phyloP scores from a whole-genome alignment of 2,113 vertebrate species.

The Ahaetulla prasina region DNA sequence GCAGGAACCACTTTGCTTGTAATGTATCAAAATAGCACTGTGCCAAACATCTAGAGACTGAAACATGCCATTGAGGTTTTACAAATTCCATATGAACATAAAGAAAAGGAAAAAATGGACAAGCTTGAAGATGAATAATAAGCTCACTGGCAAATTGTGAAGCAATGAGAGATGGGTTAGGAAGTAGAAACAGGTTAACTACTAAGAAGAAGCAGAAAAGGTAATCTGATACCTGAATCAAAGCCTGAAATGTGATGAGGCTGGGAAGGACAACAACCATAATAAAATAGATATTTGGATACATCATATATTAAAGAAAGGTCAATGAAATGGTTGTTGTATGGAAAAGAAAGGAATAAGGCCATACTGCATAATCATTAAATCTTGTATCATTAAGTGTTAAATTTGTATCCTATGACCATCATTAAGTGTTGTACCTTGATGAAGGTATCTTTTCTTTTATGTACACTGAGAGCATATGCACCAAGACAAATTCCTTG shows the following conservation, averaged over 20 bases:
- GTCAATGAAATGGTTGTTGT: neutral
- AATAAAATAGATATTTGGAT: neutral
- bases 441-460: no score
- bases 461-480: no score
- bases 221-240: neutral
- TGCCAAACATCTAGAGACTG: neutral
- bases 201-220: neutral
- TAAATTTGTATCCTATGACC: no score
- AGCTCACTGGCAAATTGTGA: neutral
- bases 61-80: neutral
- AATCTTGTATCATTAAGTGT: no score
- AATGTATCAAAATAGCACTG: neutral
- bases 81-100: neutral
- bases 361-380: neutral
- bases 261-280: neutral
- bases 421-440: no score
- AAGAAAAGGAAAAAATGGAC: neutral
- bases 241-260: neutral
- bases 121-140: neutral
- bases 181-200: neutral
- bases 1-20: neutral
- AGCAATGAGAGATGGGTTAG: neutral
- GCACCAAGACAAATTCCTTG: no score
- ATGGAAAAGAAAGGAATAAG: neutral
- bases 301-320: neutral